A percentile compares a stretch with the other conserved stretches of the same genome.
These are phyloP conservation scores for Tromatobia lineatoria DNA, from an alignment of 2,888 invertebrate species.

Conservation along the genomic window DNA sequence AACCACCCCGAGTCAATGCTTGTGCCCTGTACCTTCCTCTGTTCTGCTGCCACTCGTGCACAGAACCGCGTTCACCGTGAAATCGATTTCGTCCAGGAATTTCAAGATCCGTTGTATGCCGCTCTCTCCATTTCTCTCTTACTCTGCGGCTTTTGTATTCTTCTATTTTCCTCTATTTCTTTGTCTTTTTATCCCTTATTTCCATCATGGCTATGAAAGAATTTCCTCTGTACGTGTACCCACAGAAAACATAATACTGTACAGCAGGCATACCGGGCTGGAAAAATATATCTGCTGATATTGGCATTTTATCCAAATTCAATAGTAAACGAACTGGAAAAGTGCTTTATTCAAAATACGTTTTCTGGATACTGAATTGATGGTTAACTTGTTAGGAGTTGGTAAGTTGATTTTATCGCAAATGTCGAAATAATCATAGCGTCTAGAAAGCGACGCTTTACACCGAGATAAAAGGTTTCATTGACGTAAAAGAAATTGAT, in stretches of 20 bases:
- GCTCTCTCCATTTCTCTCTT: conserved; percentile 26
- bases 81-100: conserved; percentile 74
- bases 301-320: neutral
- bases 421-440: too few relatives aligned
- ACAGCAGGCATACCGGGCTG: too few relatives aligned
- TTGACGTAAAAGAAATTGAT: too few relatives aligned
- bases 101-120: conserved; percentile 50
- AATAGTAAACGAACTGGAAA: neutral
- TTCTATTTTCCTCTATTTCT: conserved; percentile 13
- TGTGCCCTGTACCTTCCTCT: conserved; percentile 36
- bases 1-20: conserved; percentile 46
- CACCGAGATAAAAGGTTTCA: too few relatives aligned
- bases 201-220: conserved; percentile 10
- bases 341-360: neutral
- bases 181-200: conserved; percentile 29
- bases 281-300: neutral
- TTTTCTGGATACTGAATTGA: neutral
- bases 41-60: conserved; percentile 48
- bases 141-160: neutral
- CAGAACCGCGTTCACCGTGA: conserved; percentile 73
- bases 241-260: conserved; percentile 6
- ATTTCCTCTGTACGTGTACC: neutral
- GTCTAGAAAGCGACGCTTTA: too few relatives aligned
- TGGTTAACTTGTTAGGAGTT: neutral
- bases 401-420: too few relatives aligned